phyloP scores from a whole-genome alignment of 2,888 invertebrate genomes.

The Cheilosia vernalis region DNA sequence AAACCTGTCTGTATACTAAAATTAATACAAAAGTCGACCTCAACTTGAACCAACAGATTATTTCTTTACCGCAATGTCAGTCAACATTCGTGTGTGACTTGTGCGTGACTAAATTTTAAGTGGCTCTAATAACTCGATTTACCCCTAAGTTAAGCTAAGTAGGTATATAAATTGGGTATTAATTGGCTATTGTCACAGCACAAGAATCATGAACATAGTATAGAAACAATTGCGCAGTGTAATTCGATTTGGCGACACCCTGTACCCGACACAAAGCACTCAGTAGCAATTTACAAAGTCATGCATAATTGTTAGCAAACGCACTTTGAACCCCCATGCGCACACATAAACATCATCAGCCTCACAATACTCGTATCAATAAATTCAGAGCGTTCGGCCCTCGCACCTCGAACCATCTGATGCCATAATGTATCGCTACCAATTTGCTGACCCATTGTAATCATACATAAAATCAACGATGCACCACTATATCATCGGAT shows the following conservation, averaged over 20 bases:
- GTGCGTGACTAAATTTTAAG: too few relatives aligned
- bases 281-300: constrained; percentile 72
- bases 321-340: constrained; percentile 66
- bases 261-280: constrained; percentile 53
- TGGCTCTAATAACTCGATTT: too few relatives aligned
- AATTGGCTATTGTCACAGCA: too few relatives aligned
- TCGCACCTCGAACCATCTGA: constrained; percentile 27
- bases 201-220: too few relatives aligned
- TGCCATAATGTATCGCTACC: constrained; percentile 66
- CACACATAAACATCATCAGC: constrained; percentile 66
- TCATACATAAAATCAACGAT: constrained; percentile 74
- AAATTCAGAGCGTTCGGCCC: constrained; percentile 49
- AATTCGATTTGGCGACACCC: constrained; percentile 32
- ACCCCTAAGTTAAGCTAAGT: too few relatives aligned
- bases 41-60: too few relatives aligned
- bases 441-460: constrained; percentile 73
- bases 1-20: too few relatives aligned
- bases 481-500: constrained; percentile 64
- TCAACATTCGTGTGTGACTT: too few relatives aligned
- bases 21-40: too few relatives aligned
- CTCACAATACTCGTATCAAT: constrained; percentile 67
- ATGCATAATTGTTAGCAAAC: constrained; percentile 72
- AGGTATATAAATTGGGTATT: too few relatives aligned
- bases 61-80: too few relatives aligned
- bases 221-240: background rate